These are phyloP conservation scores for Centropus unirufus DNA, from an alignment of 2,113 vertebrate species.

Conservation along the genomic window DNA sequence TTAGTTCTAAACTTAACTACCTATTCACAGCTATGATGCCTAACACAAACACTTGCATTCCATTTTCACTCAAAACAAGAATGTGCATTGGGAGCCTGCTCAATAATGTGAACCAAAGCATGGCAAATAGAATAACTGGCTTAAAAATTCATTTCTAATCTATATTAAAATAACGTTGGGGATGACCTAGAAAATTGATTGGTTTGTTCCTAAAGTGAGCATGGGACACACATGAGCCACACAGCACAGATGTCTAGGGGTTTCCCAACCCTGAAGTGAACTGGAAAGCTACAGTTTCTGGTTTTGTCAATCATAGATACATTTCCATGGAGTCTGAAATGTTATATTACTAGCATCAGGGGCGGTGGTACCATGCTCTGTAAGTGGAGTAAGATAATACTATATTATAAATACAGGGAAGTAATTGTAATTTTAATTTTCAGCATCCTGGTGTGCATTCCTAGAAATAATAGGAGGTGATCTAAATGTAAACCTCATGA, in stretches of 20 bases:
- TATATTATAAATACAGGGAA: neutral
- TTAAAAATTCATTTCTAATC: neutral
- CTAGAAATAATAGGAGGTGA: neutral
- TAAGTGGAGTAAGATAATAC: neutral
- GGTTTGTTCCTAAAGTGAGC: neutral
- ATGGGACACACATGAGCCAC: neutral
- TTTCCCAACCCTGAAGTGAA: neutral
- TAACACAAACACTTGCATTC: neutral
- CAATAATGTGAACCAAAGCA: neutral
- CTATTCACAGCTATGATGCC: neutral
- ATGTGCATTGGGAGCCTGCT: neutral
- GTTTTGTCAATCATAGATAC: neutral
- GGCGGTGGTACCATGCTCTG: neutral
- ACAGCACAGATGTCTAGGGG: neutral
- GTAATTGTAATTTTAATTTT: neutral
- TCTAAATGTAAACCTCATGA: neutral
- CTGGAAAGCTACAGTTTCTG: neutral
- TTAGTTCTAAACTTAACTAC: neutral
- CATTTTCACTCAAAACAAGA: neutral
- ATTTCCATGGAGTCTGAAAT: neutral
- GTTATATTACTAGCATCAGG: neutral
- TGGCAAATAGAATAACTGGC: neutral
- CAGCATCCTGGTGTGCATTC: neutral
- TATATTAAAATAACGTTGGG: neutral
- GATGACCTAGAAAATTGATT: neutral